Evolutionary conservation across 30 jellyfish, hydroid and myxozoan species (phyloP).

Genomic region (Aurelia sp.): DNA sequence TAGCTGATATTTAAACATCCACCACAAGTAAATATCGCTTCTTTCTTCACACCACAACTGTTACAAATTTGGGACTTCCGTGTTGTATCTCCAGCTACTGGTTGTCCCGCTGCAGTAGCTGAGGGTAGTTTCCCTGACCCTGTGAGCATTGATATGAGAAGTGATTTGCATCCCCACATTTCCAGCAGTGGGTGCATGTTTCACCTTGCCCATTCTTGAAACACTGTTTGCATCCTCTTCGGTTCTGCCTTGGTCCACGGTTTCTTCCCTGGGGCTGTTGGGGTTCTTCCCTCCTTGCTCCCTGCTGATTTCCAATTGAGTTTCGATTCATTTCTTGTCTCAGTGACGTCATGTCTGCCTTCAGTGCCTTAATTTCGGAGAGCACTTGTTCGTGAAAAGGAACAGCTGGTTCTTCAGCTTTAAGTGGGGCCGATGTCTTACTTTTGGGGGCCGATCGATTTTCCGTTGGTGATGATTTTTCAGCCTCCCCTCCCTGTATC

Average conservation of each 20-base stretch:
- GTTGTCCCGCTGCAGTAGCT: neutral
- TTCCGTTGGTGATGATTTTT: no score
- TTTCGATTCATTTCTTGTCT: slow-evolving; percentile 13
- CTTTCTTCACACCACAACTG: no score
- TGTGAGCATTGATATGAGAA: slow-evolving; percentile 17
- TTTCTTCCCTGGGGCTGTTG: slow-evolving; percentile 11
- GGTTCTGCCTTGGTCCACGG: neutral
- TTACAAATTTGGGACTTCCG: no score
- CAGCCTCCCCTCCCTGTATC: neutral
- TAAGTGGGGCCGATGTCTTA: neutral
- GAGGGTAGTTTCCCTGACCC: slow-evolving; percentile 33
- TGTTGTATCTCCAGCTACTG: slow-evolving; percentile 13
- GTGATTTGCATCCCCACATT: slow-evolving; percentile 36
- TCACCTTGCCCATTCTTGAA: slow-evolving; percentile 24
- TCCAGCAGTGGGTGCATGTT: slow-evolving; percentile 43
- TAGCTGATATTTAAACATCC: no score
- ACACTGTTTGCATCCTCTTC: slow-evolving; percentile 23
- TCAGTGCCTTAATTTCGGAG: neutral
- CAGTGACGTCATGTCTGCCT: slow-evolving; percentile 8
- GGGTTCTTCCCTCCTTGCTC: neutral
- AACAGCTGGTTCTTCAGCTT: neutral
- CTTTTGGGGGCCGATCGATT: neutral
- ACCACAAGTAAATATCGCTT: no score
- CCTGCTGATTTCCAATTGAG: neutral
- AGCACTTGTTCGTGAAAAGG: slow-evolving; percentile 6